Base-by-base conservation (phyloP, 1,140 invertebrate genomes). In the Eubasilissa regina region DNA sequence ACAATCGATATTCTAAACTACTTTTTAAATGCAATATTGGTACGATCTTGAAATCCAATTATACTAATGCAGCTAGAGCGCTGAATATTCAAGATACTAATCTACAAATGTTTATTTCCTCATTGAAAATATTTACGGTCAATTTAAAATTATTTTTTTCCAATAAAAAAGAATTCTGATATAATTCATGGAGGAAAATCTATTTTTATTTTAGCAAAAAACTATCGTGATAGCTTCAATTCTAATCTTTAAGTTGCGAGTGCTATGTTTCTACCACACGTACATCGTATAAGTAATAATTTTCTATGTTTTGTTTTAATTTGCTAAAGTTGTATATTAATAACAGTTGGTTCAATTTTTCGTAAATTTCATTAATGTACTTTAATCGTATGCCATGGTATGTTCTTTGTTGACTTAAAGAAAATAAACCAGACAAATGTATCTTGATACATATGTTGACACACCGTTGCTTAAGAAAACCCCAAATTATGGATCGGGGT, bases 11-110 rank as follows among this genome's bases (percentile, higher is more conserved):
- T 51, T 51, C 48, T 51, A 51, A 13, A 51, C 48, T 51, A 51
- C 17, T 62, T 66, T 44, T 44, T 45, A 66, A 66, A 66, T 66
- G 43, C 62, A 66, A 66, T 66, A 66, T 66, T 66, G 62, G 62
- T 43, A 66, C 62, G 19, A 66, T 66, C 62, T 66, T 66, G 62
- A 66, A 66, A 66, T 44, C 44, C 62, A 66, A 43, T 45, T 66
- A 45, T 44, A 6, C 62, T 66, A 66, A 35, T 66, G 62, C 62
- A 66, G 19, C 62, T 66, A 66, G 25, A 9, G 43, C 62, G n/a
- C 62, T 45, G 62, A 66, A 66, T 45, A 15, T 17, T 15, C 62
- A 66, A 66, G 62, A 66, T 17, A 13, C 15, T 47, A 13, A 17
- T 43, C 43, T 66, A 66, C 25, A 51, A 44, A 44, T 66, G 62